Evolutionary conservation across 1,140 invertebrate genomes (phyloP), one percentile per base, ranked within the genome.

Genomic region (Hesperophylax magnus): DNA sequence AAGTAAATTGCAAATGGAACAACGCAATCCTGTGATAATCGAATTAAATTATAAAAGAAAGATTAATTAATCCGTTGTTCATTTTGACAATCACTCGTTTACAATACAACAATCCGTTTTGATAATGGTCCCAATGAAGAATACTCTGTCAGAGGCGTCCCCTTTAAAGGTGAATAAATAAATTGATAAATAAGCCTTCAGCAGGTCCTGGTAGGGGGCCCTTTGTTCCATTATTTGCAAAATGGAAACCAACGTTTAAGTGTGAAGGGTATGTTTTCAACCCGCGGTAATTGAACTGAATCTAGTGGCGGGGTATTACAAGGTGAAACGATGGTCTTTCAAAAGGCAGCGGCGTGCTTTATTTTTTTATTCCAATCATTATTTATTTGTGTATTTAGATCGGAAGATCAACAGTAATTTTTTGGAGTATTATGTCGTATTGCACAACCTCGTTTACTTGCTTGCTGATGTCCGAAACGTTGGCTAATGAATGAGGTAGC

Each of bases 211-310:
- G 52, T 20, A 18, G 79, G 71, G 56, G 17, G 34, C 14, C 52
- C 52, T 47, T 80, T 80, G 79, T 80, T 75, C 79, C 79, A 75
- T 80, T 80, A 80, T 80, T 80, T 80, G 79, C 79, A 61, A 75
- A 80, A 67, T 72, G 79, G 71, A 61, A 67, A 18, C 15, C 65
- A 61, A 53, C 34, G 39, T 78, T 72, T 71, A 65, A 67, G 56
- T 53, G 54, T 18, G 14, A 65, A 31, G 80, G 77, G 80, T 22
- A 17, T 77, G 74, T 81, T 78, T 81, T 75, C 56, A 71, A 53
- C 61, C 65, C 76, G 65, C 18, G 76, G 75, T 78, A 78, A 81
- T 81, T 81, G 80, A 81, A 81, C 80, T 78, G 72, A 81, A 81
- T 81, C 80, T 74, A 75, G 69, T 75, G 52, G 71, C 56, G 27